Conservation (phyloP, 2,888 invertebrate genomes). For the Macrophya annulata region DNA sequence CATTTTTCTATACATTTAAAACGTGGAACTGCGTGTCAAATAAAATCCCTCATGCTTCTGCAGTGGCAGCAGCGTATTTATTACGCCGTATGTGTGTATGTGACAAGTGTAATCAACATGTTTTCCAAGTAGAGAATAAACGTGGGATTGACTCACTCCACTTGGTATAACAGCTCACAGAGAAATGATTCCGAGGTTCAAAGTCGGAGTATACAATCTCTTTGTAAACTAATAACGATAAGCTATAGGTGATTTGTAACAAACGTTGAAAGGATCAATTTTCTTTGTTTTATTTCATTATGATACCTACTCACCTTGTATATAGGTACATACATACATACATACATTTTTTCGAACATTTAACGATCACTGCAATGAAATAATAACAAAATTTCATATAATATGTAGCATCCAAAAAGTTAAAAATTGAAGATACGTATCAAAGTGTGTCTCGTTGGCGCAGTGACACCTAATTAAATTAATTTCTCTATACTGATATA, state of each 20-base stretch:
- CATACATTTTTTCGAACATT: too few species aligned
- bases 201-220: background rate
- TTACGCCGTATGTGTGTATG: background rate
- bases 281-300: background rate
- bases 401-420: background rate
- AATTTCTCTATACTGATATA: background rate
- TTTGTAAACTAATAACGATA: too few species aligned
- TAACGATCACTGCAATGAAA: background rate
- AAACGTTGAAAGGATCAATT: background rate
- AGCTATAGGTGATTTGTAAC: too few species aligned
- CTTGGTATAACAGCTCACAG: background rate
- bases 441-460: background rate
- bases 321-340: background rate
- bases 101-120: constrained; percentile 3
- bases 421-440: background rate
- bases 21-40: background rate
- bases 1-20: background rate
- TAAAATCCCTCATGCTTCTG: too few species aligned
- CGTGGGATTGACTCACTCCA: background rate
- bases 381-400: background rate
- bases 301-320: too few species aligned
- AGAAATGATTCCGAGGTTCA: background rate
- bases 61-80: background rate
- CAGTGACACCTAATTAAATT: background rate
- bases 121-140: constrained; percentile 9